These are phyloP conservation scores for Pantherophis vulpinus DNA, from an alignment of 2,797 vertebrate species.

Conservation along the genomic window DNA sequence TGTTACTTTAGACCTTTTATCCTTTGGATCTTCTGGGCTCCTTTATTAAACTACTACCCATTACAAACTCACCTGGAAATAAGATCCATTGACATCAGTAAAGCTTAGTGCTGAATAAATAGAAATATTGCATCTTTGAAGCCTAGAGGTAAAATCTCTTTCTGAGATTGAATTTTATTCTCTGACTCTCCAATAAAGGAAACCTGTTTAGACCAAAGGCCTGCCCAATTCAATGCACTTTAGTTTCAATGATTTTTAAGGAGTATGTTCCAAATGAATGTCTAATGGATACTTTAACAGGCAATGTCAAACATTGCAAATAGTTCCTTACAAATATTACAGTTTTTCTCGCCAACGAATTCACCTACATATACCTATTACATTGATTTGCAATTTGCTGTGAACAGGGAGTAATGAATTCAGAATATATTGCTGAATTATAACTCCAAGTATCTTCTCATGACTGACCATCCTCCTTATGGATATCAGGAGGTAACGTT, in stretches of 20 bases:
- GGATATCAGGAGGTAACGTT: background rate
- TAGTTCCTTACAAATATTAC: background rate
- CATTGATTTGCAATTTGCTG: background rate
- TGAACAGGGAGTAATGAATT: background rate
- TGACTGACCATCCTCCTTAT: background rate
- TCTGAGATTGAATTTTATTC: background rate
- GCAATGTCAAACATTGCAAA: background rate
- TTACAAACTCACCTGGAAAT: background rate
- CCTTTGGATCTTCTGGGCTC: background rate
- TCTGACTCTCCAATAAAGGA: background rate
- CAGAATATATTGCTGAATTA: background rate
- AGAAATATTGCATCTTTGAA: background rate
- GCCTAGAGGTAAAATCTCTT: background rate
- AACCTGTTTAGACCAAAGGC: background rate
- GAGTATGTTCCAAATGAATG: background rate
- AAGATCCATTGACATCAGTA: background rate
- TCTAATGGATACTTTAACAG: background rate
- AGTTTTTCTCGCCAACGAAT: background rate
- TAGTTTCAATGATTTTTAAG: background rate
- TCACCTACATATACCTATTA: background rate
- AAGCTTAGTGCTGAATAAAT: no score
- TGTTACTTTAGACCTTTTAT: background rate
- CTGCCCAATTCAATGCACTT: background rate
- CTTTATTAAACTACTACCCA: background rate
- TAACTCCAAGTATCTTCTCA: background rate